A percentile compares a stretch with the other conserved stretches of the same genome.
Conservation (phyloP, 2,888 invertebrate genomes). For the Cephonodes hylas region DNA sequence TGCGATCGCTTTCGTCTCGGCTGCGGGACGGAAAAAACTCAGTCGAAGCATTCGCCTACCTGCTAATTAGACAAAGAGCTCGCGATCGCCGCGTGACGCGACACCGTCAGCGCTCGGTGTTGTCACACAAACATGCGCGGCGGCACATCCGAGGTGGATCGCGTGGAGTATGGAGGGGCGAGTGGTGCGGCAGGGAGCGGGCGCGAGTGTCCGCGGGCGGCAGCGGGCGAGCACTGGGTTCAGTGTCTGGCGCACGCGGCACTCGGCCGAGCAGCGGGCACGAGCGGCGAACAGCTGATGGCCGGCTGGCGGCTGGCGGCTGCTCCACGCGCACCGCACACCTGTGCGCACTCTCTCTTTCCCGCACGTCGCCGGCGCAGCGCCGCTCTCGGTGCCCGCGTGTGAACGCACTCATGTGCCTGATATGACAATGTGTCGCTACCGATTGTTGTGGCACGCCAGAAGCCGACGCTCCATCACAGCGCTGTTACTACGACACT, state of each 20-base stretch:
- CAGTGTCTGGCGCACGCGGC: conserved; percentile 40
- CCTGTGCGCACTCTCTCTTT: conserved; percentile 74
- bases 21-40: conserved; percentile 34
- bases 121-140: conserved; percentile 67
- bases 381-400: conserved; percentile 14
- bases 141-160: conserved; percentile 48
- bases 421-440: conserved; percentile 19
- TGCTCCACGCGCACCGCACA: conserved; percentile 71
- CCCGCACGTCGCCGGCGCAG: conserved; percentile 37
- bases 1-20: conserved; percentile 39
- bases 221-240: conserved; percentile 67
- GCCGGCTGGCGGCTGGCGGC: conserved; percentile 55
- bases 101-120: conserved; percentile 39
- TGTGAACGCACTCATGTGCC: conserved; percentile 20
- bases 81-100: conserved; percentile 51
- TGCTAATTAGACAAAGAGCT: conserved; percentile 77
- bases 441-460: conserved; percentile 14
- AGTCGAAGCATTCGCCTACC: conserved; percentile 68
- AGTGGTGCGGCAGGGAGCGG: conserved; percentile 44
- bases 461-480: not conserved
- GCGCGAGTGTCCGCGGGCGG: conserved; percentile 64
- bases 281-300: conserved; percentile 70
- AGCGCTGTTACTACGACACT: not conserved
- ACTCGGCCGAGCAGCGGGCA: conserved; percentile 51
- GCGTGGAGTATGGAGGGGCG: conserved; percentile 28